A percentile compares a stretch with the other conserved stretches of the same genome.
phyloP scores from a whole-genome alignment of 2,888 invertebrate species.

The Tetropium fuscum region DNA sequence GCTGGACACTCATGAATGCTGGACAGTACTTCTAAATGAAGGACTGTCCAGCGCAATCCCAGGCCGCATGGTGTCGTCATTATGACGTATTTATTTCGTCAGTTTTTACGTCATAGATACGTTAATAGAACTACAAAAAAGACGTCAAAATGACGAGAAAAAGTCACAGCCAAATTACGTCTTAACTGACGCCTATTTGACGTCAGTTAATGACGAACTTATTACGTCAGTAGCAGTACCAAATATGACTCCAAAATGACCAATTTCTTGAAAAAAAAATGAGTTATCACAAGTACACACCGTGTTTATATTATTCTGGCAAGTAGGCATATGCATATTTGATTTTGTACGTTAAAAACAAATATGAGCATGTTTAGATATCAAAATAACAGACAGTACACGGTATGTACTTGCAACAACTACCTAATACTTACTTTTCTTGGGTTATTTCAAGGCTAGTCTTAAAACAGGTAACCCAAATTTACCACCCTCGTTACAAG shows the following conservation, averaged over 20 bases:
- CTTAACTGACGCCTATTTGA: background rate
- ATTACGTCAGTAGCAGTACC: background rate
- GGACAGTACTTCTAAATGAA: no score
- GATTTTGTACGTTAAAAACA: background rate
- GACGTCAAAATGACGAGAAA: background rate
- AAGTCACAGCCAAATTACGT: no score
- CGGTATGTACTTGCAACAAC: background rate
- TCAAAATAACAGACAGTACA: background rate
- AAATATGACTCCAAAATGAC: no score
- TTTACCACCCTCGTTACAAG: no score
- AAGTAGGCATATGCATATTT: background rate
- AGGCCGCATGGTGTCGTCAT: background rate
- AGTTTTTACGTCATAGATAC: background rate
- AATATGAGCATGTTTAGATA: slow-evolving; percentile 1
- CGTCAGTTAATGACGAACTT: background rate
- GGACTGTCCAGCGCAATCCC: no score
- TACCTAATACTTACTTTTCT: background rate
- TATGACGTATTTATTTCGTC: background rate
- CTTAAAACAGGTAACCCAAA: no score
- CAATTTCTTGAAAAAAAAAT: background rate
- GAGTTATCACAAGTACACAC: background rate
- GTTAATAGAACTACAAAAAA: no score
- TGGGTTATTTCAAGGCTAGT: background rate
- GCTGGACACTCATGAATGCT: no score
- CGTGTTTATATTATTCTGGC: background rate